Conservation (phyloP, 2,113 vertebrate genomes). For the Engystomops pustulosus region DNA sequence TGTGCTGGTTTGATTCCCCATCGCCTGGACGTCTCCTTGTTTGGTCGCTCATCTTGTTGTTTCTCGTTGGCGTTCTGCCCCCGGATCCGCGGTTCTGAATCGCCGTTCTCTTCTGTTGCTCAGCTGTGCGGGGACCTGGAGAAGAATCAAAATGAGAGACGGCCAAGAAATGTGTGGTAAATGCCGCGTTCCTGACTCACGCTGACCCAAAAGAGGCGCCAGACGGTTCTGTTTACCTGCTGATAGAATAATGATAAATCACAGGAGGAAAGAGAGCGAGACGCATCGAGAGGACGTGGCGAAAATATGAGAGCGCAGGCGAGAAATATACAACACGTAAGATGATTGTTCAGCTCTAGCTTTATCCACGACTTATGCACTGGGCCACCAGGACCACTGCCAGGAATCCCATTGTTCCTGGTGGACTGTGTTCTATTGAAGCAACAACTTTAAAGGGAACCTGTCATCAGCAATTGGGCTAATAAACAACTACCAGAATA, state of each 20-base stretch:
- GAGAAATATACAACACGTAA: too few relatives aligned
- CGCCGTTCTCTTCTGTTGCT: not conserved
- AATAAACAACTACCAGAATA: too few relatives aligned
- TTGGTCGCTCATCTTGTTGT: not conserved
- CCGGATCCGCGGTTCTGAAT: not conserved
- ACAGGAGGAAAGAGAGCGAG: not conserved
- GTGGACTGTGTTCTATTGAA: too few relatives aligned
- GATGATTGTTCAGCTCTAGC: too few relatives aligned
- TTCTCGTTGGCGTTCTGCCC: not conserved
- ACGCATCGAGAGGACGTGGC: too few relatives aligned
- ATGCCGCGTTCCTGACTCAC: not conserved
- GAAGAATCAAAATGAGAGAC: not conserved
- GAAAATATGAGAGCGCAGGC: too few relatives aligned
- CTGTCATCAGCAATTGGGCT: too few relatives aligned
- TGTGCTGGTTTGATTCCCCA: too few relatives aligned
- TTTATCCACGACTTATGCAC: too few relatives aligned
- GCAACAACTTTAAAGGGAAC: too few relatives aligned
- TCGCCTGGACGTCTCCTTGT: not conserved
- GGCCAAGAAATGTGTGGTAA: not conserved
- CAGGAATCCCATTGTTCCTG: too few relatives aligned
- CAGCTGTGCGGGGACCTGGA: not conserved
- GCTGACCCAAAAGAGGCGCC: not conserved
- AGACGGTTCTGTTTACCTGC: not conserved
- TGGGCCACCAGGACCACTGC: too few relatives aligned
- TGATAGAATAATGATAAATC: slow-evolving; percentile 7